Base-by-base conservation (phyloP, 2,797 vertebrate genomes). In the Centropyge bicolor region DNA sequence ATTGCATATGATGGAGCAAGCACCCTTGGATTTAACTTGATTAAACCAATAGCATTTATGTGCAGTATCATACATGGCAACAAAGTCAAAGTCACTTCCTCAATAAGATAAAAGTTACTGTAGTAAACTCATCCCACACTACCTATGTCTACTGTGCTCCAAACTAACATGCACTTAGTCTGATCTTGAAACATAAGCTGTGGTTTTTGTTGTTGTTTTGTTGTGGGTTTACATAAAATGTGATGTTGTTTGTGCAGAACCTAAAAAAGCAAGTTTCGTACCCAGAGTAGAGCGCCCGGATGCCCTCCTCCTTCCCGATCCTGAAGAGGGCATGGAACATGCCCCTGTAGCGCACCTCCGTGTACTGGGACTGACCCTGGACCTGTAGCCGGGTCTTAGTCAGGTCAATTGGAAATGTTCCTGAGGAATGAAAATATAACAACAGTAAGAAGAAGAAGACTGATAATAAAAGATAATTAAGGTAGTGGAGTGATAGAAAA, bases 351-450 rank as follows among this genome's bases (percentile, higher is more conserved):
- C 97, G 97, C 65, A 98, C 95, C 91, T 98, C 97, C 51, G 96
- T 97, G 91, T 97, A 98, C 87, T 97, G 97, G 35, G 94, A 95
- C 95, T 98, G 98, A 61, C 98, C 98, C 93, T 99, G 98, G 74
- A 99, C 97, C 91, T 99, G 97, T 38, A 99, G 95, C 16, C 98
- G 95, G 0, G 98, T 98, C 95, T 99, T 99, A 7, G 98, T 98
- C 86, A 98, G 91, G 88, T 99, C 98, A 51, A 99, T 96, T 16
- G 98, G 98, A 87, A 99, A 99, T 0, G 98, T 99, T 66, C 97
- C 97, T 99, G 86, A 48, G 67, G 49, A 82, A 27, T 3, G 3
- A 62, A 61, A 74, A 31, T 12, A 19, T 8, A 57, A 40, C 8
- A 3, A 3, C 2, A 60, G 31, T 17, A 3, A 24, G 5, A 24